phyloP scores from a whole-genome alignment of 2,888 invertebrate species.

The Aleiodes testaceus region DNA sequence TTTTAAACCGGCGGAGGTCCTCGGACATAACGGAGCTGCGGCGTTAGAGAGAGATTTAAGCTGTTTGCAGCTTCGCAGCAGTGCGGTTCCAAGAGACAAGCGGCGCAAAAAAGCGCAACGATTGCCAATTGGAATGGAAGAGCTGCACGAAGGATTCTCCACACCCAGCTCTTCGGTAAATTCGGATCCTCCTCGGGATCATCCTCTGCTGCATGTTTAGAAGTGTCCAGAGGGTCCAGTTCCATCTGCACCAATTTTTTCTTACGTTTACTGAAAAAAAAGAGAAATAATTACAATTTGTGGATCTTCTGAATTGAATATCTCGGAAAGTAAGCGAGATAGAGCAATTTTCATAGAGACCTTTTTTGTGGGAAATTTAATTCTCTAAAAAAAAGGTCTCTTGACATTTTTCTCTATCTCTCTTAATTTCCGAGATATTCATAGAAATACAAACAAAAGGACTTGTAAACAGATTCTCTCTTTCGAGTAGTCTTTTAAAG shows the following conservation, averaged over 20 bases:
- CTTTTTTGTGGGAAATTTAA: too few relatives aligned
- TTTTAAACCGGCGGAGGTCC: slow-evolving; percentile 85
- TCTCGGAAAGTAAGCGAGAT: too few relatives aligned
- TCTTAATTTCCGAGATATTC: too few relatives aligned
- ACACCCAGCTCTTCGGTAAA: slow-evolving; percentile 79
- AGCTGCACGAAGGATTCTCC: slow-evolving; percentile 83
- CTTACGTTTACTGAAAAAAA: slow-evolving; percentile 60
- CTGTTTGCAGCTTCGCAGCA: slow-evolving; percentile 88
- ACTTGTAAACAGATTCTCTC: too few relatives aligned
- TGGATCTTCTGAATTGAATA: too few relatives aligned
- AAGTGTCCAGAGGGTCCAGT: slow-evolving; percentile 41
- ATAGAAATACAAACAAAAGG: too few relatives aligned
- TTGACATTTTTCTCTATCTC: too few relatives aligned
- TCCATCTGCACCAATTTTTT: slow-evolving; percentile 49
- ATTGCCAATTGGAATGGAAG: slow-evolving; percentile 85
- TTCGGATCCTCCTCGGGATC: slow-evolving; percentile 75
- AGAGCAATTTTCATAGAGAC: too few relatives aligned
- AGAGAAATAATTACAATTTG: background rate
- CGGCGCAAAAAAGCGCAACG: slow-evolving; percentile 82
- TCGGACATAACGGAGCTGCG: slow-evolving; percentile 86
- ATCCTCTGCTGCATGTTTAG: slow-evolving; percentile 73
- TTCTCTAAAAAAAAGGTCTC: too few relatives aligned
- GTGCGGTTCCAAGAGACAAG: slow-evolving; percentile 83
- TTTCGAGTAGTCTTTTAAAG: too few relatives aligned
- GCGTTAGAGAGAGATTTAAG: slow-evolving; percentile 83